A percentile compares a stretch with the other conserved stretches of the same genome.
Evolutionary conservation across 2,797 vertebrate species (phyloP).

Genomic region (Synaphobranchus kaupii): DNA sequence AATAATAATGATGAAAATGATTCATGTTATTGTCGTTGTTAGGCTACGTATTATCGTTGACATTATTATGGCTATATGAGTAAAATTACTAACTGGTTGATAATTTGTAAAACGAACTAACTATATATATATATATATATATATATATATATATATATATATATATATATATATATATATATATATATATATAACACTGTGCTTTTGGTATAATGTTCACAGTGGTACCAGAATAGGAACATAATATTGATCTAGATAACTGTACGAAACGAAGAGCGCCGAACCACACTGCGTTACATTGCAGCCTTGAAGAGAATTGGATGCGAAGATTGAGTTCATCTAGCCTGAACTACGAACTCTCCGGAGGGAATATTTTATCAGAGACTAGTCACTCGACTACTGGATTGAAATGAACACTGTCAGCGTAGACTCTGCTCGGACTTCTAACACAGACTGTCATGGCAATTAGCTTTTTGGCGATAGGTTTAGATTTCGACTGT

Average conservation of each 20-base stretch:
- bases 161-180: neutral
- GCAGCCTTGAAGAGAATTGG: constrained; percentile 73
- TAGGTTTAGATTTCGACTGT: neutral
- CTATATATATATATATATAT: too few relatives aligned
- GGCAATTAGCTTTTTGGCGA: constrained; percentile 22
- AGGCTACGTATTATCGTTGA: neutral
- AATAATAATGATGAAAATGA: neutral
- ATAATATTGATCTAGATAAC: constrained; percentile 40
- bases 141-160: neutral
- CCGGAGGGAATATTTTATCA: constrained; percentile 68
- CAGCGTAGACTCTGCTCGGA: constrained; percentile 61
- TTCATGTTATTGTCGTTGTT: neutral
- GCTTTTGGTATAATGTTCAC: neutral
- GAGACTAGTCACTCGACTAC: constrained; percentile 58
- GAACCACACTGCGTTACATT: constrained; percentile 52
- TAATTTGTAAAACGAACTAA: neutral
- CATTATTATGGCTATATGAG: neutral
- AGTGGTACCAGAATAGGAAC: constrained; percentile 24
- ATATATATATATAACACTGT: neutral
- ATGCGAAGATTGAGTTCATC: constrained; percentile 80
- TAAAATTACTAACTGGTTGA: neutral
- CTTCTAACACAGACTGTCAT: constrained; percentile 67
- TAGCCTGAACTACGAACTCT: constrained; percentile 70
- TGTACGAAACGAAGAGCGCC: constrained; percentile 37
- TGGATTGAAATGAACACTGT: constrained; percentile 69